phyloP scores from a whole-genome alignment of 2,797 vertebrate species.

The Chaunax sp. region DNA sequence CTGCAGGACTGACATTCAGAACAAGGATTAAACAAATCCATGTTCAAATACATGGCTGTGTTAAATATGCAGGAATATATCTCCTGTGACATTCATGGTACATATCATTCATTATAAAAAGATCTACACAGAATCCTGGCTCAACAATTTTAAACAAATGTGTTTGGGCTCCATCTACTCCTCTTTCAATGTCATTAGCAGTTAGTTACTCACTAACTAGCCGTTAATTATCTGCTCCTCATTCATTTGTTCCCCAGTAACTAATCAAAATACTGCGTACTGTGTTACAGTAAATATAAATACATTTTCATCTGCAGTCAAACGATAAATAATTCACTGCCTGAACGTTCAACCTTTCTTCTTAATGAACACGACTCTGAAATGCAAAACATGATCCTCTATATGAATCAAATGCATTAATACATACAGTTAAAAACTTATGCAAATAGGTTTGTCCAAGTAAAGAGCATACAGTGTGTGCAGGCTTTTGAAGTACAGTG shows the following conservation, averaged over 20 bases:
- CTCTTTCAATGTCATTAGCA: too few relatives aligned
- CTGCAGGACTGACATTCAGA: neutral
- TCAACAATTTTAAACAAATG: constrained; percentile 14
- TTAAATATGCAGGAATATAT: constrained; percentile 2
- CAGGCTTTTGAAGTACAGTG: constrained; percentile 45
- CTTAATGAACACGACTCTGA: neutral
- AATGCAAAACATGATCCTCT: constrained; percentile 3
- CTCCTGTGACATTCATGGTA: neutral
- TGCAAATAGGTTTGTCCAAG: constrained; percentile 49
- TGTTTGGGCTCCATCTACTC: too few relatives aligned
- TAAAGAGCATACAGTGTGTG: constrained; percentile 16
- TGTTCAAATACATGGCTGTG: neutral
- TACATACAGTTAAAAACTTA: constrained; percentile 4
- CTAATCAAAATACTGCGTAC: too few relatives aligned
- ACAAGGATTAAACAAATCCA: constrained; percentile 5
- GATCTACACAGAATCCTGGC: neutral
- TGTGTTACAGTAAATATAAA: constrained; percentile 14
- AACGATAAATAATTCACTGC: constrained; percentile 28
- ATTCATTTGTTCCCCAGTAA: too few relatives aligned
- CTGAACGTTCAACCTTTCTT: constrained; percentile 3
- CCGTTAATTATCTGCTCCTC: too few relatives aligned
- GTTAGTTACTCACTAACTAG: too few relatives aligned
- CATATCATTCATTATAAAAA: neutral
- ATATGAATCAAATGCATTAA: constrained; percentile 1
- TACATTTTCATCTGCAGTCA: constrained; percentile 22